phyloP scores from a whole-genome alignment of 2,888 invertebrate genomes.

The Nephrotoma appendiculata region DNA sequence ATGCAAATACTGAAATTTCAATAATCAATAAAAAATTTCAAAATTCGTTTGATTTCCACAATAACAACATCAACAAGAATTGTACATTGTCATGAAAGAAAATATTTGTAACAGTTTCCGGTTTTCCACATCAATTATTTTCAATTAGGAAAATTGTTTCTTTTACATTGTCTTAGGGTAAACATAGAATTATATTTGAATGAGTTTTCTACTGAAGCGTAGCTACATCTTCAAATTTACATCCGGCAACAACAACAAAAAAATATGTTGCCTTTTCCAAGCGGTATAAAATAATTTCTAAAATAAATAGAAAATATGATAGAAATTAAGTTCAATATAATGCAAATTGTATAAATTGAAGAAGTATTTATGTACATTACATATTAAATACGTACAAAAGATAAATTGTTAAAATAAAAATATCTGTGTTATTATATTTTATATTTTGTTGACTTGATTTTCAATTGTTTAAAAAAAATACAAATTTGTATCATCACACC shows the following conservation, averaged over 20 bases:
- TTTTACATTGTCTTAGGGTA: background rate
- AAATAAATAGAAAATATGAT: background rate
- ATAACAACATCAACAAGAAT: too few relatives aligned
- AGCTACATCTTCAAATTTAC: background rate
- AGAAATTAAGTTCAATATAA: background rate
- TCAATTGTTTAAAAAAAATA: background rate
- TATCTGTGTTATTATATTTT: background rate
- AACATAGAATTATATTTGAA: background rate
- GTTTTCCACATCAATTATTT: background rate
- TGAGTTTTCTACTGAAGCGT: background rate
- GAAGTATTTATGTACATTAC: background rate
- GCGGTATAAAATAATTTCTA: background rate
- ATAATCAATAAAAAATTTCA: too few relatives aligned
- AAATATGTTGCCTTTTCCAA: background rate
- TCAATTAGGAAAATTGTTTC: background rate
- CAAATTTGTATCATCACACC: background rate
- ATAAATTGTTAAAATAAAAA: background rate
- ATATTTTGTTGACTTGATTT: background rate
- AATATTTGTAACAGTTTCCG: background rate
- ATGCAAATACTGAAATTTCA: too few relatives aligned
- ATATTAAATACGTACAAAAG: background rate
- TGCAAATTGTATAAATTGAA: background rate
- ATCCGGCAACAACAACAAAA: background rate
- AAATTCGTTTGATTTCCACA: too few relatives aligned
- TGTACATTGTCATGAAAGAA: background rate